These are phyloP conservation scores for Agrochola litura DNA, from an alignment of 2,888 invertebrate genomes.

Conservation along the genomic window DNA sequence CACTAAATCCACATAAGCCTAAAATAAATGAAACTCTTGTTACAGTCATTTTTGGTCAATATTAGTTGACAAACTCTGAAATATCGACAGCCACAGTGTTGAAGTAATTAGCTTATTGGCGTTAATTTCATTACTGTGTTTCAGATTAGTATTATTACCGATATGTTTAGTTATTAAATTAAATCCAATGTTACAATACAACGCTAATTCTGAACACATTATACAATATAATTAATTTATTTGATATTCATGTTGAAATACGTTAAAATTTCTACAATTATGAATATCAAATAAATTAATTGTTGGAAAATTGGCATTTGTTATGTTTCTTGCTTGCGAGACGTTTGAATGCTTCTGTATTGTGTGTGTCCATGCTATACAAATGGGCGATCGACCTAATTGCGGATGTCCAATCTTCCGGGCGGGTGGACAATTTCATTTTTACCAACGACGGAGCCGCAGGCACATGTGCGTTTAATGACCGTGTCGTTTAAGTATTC, in stretches of 20 bases:
- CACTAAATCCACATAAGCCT: conserved; percentile 98
- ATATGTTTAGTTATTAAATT: conserved; percentile 32
- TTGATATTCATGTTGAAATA: conserved; percentile 11
- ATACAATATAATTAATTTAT: not conserved
- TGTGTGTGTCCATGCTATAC: conserved; percentile 26
- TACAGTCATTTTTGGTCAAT: not conserved
- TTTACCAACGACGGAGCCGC: conserved; percentile 40
- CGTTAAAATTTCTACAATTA: too few species aligned
- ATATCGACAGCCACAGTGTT: not conserved
- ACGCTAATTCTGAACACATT: conserved; percentile 13
- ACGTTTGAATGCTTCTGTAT: conserved; percentile 31
- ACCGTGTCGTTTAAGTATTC: conserved; percentile 54
- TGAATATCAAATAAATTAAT: too few species aligned
- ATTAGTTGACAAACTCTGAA: not conserved
- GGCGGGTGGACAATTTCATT: conserved; percentile 68
- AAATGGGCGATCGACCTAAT: conserved; percentile 58
- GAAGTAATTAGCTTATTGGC: not conserved
- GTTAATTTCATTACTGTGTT: conserved; percentile 23
- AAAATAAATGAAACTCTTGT: conserved; percentile 64
- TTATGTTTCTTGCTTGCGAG: conserved; percentile 22
- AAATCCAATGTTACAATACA: conserved; percentile 4
- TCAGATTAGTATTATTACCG: conserved; percentile 5
- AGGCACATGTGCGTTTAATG: conserved; percentile 46
- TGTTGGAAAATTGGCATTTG: conserved; percentile 21
- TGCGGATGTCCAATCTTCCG: conserved; percentile 69